Conservation (phyloP, 1,140 invertebrate genomes). For the Cyrtorhinus lividipennis region DNA sequence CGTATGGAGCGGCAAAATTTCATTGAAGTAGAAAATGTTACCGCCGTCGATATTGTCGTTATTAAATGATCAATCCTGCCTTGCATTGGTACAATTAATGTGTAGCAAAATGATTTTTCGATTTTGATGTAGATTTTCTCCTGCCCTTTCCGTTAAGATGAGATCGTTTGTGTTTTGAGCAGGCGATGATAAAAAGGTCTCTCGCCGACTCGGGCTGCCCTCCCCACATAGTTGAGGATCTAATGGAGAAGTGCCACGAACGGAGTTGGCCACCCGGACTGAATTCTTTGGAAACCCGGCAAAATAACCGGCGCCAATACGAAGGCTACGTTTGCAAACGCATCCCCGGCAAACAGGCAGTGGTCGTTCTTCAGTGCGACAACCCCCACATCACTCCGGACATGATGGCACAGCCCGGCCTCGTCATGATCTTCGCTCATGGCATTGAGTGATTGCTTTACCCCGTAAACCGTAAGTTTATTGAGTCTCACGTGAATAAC, state of each 20-base stretch:
- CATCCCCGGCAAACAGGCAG: slow-evolving; percentile 88
- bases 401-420: slow-evolving; percentile 90
- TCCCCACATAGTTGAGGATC: slow-evolving; percentile 75
- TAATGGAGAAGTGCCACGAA: slow-evolving; percentile 97
- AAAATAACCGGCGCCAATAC: slow-evolving; percentile 80
- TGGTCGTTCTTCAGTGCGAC: slow-evolving; percentile 85
- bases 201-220: slow-evolving; percentile 86
- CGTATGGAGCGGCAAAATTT: no score
- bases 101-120: no score
- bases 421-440: slow-evolving; percentile 97
- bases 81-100: no score
- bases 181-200: slow-evolving; percentile 83
- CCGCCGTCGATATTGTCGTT: no score
- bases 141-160: no score
- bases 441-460: slow-evolving; percentile 61
- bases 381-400: slow-evolving; percentile 89
- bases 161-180: slow-evolving; percentile 22
- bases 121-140: no score
- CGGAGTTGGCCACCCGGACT: slow-evolving; percentile 83
- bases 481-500: no score
- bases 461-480: no score
- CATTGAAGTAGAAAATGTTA: no score
- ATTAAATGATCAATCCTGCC: no score
- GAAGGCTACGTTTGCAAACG: slow-evolving; percentile 88
- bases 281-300: slow-evolving; percentile 80